Evolutionary conservation across 2,113 vertebrate genomes (phyloP), one percentile per base, ranked within the genome.

Genomic region (Anguilla rostrata): DNA sequence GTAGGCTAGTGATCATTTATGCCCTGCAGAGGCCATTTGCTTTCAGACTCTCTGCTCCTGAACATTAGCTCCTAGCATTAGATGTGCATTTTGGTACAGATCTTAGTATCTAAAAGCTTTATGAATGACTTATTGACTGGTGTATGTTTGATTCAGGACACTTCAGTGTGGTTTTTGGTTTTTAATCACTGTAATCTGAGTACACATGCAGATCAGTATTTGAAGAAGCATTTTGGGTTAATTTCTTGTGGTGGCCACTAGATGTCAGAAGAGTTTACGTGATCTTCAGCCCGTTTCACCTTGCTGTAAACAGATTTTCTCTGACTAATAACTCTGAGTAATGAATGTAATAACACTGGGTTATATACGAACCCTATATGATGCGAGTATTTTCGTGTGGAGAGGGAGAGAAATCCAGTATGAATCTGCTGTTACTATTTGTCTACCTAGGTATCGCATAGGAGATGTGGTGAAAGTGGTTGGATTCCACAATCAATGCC

Each of bases 381-480:
- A 78, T 43, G 49, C 5, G 5, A 53, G 49, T 20, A 53, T 78
- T 75, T 66, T 78, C 6, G 18, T 78, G 9, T 39, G 60, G 16
- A 34, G 1, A 84, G 2, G 18, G 16, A 26, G 16, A 46, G 56
- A 39, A n/a, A 43, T 81, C 3, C 18, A 53, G 16, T 84, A 39
- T 39, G 39, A 81, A 18, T 40, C 9, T 57, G 5, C 57, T 0
- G 4, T 5, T 90, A 15, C 75, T 39, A 86, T 88, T 82, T 82
- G 12, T 80, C 82, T 26, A 0, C 87, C 4, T 89, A 99, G 98
- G 89, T 97, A 97, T 92, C 83, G 92, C 22, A 86, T 96, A 0
- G 96, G 97, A 39, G 97, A 99, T 81, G 92, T 99, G 86, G 92
- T 99, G 60, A 96, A 92, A 90, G 96, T 99, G 12, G 88, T 94